Conservation (phyloP, 2,797 vertebrate genomes). For the Buceros bicornis region DNA sequence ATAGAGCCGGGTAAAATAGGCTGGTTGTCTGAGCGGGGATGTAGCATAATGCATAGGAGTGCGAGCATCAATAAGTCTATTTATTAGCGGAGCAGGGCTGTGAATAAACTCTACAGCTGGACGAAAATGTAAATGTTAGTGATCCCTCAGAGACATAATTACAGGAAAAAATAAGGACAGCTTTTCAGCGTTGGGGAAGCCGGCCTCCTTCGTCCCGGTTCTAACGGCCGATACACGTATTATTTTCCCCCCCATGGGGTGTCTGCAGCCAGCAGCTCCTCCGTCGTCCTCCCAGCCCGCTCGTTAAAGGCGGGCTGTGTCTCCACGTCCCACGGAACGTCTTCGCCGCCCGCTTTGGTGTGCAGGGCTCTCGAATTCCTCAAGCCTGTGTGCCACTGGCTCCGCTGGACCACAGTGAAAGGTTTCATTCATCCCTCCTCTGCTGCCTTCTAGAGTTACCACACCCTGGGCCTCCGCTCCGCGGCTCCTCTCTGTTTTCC, state of each 20-base stretch:
- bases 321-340: conserved; percentile 23
- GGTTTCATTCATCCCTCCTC: conserved; percentile 80
- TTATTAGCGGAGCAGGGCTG: neutral
- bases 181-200: neutral
- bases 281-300: neutral
- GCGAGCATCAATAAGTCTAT: conserved; percentile 62
- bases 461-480: conserved; percentile 69
- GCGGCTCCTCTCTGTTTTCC: conserved; percentile 72
- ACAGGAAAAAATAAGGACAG: conserved; percentile 57
- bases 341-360: conserved; percentile 38
- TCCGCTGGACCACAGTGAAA: conserved; percentile 77
- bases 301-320: neutral
- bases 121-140: conserved; percentile 39
- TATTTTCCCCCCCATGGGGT: neutral
- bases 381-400: conserved; percentile 63
- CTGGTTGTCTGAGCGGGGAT: conserved; percentile 59
- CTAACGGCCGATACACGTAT: neutral
- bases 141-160: conserved; percentile 58
- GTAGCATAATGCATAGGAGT: conserved; percentile 21
- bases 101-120: neutral
- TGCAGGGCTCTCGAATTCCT: conserved; percentile 67
- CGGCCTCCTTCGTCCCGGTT: neutral
- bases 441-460: conserved; percentile 78
- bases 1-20: conserved; percentile 26
- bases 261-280: neutral